Evolutionary conservation across 2,113 vertebrate species (phyloP).

Genomic region (Cyprinodon tularosa): DNA sequence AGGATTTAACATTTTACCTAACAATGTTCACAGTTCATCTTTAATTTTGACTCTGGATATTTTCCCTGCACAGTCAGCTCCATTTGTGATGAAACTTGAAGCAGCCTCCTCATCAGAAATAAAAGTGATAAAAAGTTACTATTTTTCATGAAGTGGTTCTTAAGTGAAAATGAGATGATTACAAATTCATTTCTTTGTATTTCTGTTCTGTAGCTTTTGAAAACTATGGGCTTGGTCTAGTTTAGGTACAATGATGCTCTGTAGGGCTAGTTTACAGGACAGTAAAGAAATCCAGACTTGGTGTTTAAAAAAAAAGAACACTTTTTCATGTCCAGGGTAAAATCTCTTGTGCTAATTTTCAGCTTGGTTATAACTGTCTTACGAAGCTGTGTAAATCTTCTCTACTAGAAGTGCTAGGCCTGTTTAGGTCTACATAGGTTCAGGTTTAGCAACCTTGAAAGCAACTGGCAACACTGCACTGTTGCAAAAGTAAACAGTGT

Average conservation of each 20-base stretch:
- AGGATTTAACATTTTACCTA: background rate
- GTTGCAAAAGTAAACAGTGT: too few species aligned
- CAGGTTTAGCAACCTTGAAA: too few species aligned
- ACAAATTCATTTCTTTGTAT: background rate
- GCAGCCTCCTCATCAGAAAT: conserved; percentile 25
- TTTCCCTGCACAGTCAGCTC: conserved; percentile 8
- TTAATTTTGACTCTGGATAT: background rate
- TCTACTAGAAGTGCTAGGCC: too few species aligned
- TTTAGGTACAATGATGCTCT: background rate
- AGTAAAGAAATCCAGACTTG: background rate
- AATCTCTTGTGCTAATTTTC: background rate
- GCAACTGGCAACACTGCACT: too few species aligned
- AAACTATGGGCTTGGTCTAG: background rate
- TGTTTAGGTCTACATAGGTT: too few species aligned
- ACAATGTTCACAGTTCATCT: too few species aligned
- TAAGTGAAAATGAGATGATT: too few species aligned
- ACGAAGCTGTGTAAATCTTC: too few species aligned
- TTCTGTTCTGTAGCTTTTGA: background rate
- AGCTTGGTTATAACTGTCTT: background rate
- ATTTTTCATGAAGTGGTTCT: background rate
- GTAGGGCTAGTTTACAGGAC: background rate
- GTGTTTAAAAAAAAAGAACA: background rate
- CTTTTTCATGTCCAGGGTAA: background rate
- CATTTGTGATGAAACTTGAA: conserved; percentile 23
- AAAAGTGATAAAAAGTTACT: background rate